phyloP scores from a whole-genome alignment of 2,888 invertebrate genomes.

The Eilema depressum region DNA sequence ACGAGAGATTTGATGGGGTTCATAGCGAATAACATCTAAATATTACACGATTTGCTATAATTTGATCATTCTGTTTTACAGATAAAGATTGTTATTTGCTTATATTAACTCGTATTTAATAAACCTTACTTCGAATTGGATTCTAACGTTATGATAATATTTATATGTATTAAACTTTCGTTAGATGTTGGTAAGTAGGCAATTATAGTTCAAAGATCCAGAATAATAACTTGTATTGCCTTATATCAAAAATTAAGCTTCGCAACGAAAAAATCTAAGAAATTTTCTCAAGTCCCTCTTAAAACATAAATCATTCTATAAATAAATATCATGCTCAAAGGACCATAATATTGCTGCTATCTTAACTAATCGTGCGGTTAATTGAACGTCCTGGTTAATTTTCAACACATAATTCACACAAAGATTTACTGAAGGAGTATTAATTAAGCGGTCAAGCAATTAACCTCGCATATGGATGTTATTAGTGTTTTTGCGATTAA shows the following conservation, averaged over 20 bases:
- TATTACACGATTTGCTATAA: neutral
- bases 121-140: neutral
- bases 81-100: constrained; percentile 20
- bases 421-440: constrained; percentile 47
- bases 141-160: neutral
- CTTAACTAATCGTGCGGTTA: constrained; percentile 44
- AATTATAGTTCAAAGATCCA: constrained; percentile 1
- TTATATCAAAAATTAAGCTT: neutral
- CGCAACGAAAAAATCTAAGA: constrained; percentile 11
- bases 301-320: constrained; percentile 8
- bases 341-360: constrained; percentile 34
- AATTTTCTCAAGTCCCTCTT: constrained; percentile 8
- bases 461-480: constrained; percentile 42
- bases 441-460: constrained; percentile 43
- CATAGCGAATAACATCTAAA: neutral
- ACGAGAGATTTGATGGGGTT: neutral
- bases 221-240: neutral
- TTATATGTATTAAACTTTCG: neutral
- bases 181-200: neutral
- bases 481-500: constrained; percentile 33
- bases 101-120: neutral
- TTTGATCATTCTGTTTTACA: neutral
- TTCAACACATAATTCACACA: constrained; percentile 44
- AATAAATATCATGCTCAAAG: constrained; percentile 32
- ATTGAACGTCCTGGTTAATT: constrained; percentile 48